Percentiles rank a stretch among this genome's conserved stretches.
Evolutionary conservation across 2,113 vertebrate species (phyloP).

Genomic region (Plectropomus leopardus): DNA sequence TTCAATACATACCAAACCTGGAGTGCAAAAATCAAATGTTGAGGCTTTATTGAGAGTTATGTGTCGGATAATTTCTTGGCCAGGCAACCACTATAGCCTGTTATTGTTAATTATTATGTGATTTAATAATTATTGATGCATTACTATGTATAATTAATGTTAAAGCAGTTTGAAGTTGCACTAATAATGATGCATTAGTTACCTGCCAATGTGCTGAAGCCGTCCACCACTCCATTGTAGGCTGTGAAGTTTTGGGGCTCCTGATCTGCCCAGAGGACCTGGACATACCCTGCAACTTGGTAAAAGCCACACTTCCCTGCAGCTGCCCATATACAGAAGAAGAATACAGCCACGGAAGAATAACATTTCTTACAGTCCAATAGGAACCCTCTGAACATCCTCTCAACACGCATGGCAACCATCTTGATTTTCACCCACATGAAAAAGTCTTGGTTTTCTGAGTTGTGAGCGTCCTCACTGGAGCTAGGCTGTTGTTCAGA

Average conservation of each 20-base stretch:
- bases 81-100: neutral
- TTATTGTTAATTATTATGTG: neutral
- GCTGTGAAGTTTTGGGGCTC: constrained; percentile 76
- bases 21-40: neutral
- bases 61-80: neutral
- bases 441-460: neutral
- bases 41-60: neutral
- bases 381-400: constrained; percentile 81
- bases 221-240: constrained; percentile 89
- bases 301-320: constrained; percentile 89
- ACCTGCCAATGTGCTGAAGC: constrained; percentile 87
- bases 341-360: constrained; percentile 85
- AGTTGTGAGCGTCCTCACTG: neutral
- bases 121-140: neutral
- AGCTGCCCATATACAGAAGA: constrained; percentile 89
- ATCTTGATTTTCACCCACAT: neutral
- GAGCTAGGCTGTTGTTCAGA: constrained; percentile 17
- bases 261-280: constrained; percentile 87
- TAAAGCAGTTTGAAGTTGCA: neutral
- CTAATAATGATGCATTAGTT: constrained; percentile 31
- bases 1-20: neutral
- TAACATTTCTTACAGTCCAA: constrained; percentile 86
- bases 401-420: constrained; percentile 3
- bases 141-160: neutral
- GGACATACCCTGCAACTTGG: constrained; percentile 87